phyloP scores from a whole-genome alignment of 2,888 invertebrate genomes.

The Carcina quercana region DNA sequence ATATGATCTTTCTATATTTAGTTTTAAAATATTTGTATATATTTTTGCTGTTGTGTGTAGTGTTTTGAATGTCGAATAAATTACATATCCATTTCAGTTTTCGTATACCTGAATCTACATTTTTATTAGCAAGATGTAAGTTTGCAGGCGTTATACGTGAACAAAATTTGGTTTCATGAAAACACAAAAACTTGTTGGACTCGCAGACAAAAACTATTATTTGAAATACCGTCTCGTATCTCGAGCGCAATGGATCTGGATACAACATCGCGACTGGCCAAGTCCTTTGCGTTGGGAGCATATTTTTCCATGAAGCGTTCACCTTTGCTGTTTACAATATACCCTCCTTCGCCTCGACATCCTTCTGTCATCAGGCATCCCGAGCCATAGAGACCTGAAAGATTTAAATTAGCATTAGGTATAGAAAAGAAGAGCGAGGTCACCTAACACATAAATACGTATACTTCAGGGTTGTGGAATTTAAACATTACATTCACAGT shows the following conservation, averaged over 20 bases:
- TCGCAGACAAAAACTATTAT: not conserved
- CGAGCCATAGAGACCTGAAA: constrained; percentile 93
- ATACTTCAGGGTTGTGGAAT: no score
- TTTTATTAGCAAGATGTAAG: no score
- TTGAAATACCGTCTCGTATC: constrained; percentile 81
- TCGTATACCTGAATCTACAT: no score
- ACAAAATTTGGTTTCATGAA: constrained; percentile 98
- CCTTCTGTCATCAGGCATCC: constrained; percentile 99
- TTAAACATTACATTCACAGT: no score
- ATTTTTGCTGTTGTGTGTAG: no score
- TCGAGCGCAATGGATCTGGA: constrained; percentile 98
- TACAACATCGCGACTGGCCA: constrained; percentile 98
- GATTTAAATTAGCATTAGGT: no score
- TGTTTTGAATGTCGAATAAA: no score
- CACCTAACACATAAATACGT: no score
- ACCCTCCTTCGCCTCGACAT: constrained; percentile 97
- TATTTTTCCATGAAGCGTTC: constrained; percentile 98
- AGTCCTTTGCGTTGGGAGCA: constrained; percentile 97
- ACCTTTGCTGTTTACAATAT: constrained; percentile 93
- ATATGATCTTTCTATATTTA: no score
- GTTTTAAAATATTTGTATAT: no score
- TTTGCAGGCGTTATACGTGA: constrained; percentile 88
- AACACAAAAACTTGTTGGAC: constrained; percentile 81
- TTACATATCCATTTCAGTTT: no score
- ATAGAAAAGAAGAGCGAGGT: no score